Base-by-base conservation (phyloP, 2,888 invertebrate species). In the Teleogryllus oceanicus region DNA sequence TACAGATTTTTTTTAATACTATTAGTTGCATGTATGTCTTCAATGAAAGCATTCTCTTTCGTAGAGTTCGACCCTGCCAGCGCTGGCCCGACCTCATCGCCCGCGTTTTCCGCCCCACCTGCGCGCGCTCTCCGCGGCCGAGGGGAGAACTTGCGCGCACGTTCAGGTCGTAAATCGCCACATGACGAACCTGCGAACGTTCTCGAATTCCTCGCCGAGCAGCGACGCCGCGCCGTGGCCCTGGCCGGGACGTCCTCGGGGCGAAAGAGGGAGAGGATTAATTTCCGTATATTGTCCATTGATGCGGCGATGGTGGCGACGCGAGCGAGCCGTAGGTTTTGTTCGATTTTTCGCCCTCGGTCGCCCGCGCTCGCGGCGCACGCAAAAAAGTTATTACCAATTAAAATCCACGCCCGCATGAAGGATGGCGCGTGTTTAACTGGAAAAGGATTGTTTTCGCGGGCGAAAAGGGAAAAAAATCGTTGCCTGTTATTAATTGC, bases 371-470 rank as follows among this genome's bases (percentile, higher is more conserved):
- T 18, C 62, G 62, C n/a, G 62, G 62, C 62, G n/a, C n/a, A n/a
- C n/a, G 62, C 16, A 62, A 62, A 62, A 62, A 62, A 62, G 62
- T 62, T 62, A 62, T 62, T 62, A 62, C 62, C 62, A 62, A 62
- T 62, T 62, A 62, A 62, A 62, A 62, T n/a, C 62, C 62, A n/a
- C 62, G n/a, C n/a, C n/a, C 16, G 62, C 62, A 62, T 62, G 62
- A 62, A 62, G n/a, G 62, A 62, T 62, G 62, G 62, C 62, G 62
- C 16, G 62, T n/a, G 62, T 62, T 62, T 62, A 18, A 62, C 62
- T 62, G 62, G 62, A 62, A 62, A 62, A 62, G 62, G 62, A 62
- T 62, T 62, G 62, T 62, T 62, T 62, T 62, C 62, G 62, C 62
- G 62, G n/a, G n/a, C 62, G n/a, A 62, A 62, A 62, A 62, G 62